Base-by-base conservation (phyloP, 2,113 vertebrate species). In the Butorides virescens region DNA sequence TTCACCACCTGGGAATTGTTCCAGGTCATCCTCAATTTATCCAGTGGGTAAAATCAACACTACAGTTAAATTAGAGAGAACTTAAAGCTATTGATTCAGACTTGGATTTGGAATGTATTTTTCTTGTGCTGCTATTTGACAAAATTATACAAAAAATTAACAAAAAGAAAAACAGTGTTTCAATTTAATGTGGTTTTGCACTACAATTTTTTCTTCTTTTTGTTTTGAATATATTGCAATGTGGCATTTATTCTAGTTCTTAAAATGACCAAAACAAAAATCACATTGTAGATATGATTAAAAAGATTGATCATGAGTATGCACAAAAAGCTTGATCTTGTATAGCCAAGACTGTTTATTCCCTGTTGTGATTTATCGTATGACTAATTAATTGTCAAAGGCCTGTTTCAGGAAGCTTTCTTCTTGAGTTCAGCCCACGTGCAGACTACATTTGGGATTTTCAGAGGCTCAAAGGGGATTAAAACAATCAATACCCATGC, bases 371-470 rank as follows among this genome's bases (percentile, higher is more conserved):
- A 58, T 90, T 95, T 88, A 59, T 75, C 50, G n/a, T 53, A 36
- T 9, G 47, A 53, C 12, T 70, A 86, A 92, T 70, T 91, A 92
- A 92, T 92, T 86, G 55, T 53, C 59, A 56, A 74, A 71, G 20
- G 52, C 21, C 88, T 84, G 16, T 67, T 79, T 86, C 61, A 46
- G 65, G 44, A 94, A 63, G 19, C 37, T 34, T 90, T 86, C 25
- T 49, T 80, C 59, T 68, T 49, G 37, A 77, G 72, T 63, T 86
- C 79, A 91, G 30, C 55, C 55, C 32, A 71, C 13, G 5, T 16
- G 21, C 32, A 49, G 37, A 47, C 42, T 73, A 76, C 47, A 25
- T 30, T 62, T 61, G 75, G 56, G 71, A 86, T 92, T 94, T 93
- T 83, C 42, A 71, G 62, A 84, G 37, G 29, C 59, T 88, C 29